Evolutionary conservation across 2,888 invertebrate genomes (phyloP), one percentile per base, ranked within the genome.

Genomic region (Hydrotaea diabolus): DNA sequence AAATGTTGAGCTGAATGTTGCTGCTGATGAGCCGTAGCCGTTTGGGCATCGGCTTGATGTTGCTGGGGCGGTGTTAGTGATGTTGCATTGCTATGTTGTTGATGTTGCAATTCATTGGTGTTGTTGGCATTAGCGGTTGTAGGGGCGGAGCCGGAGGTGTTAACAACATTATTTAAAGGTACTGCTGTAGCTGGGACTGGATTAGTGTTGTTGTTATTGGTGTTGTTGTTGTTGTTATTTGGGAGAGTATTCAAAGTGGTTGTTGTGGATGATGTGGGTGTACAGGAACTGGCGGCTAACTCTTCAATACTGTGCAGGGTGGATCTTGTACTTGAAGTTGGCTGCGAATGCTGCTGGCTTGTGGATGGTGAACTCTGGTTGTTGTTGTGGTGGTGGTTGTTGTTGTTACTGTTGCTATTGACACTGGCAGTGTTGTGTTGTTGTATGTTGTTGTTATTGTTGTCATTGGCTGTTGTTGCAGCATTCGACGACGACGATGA

Each of bases 291-390:
- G 59, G 88, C 87, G 9, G 88, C 89, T 57, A 88, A 79, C 74
- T 89, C 90, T 53, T 89, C 90, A 74, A 89, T 89, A 85, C 87
- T 89, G 71, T 90, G 89, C 86, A 89, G 73, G 15, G 88, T 88
- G 69, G 87, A 59, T 78, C 77, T 78, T 74, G 75, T 57, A 75
- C 69, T 81, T 57, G 88, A 31, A 5, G 79, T 80, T 66, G 77
- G 49, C 43, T 39, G 39, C 11, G 66, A 21, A 17, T 66, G 39
- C 23, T 46, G 46, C 1, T 75, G 57, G 66, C 36, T 71, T 15
- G 80, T 85, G 77, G 13, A 75, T 81, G 77, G 80, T 81, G 78
- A 62, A 82, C 55, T 72, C 26, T 19, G 77, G 76, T 80, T 83
- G 83, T 78, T 77, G 80, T 77, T 85, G 86, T 82, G 77, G 19